Conservation (phyloP, 1,140 invertebrate genomes). For the Halesus radiatus region DNA sequence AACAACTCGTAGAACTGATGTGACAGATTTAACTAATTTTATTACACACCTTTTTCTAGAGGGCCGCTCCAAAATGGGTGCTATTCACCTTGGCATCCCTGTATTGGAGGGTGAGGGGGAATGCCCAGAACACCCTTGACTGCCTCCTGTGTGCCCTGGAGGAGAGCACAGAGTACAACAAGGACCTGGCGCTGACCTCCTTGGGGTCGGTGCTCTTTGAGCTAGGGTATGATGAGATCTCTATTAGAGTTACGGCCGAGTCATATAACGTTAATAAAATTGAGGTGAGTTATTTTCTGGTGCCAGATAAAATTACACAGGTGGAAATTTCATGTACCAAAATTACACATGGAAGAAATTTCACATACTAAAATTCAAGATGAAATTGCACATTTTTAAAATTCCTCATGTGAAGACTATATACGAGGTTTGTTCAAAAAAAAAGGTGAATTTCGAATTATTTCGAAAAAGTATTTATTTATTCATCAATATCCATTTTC, state of each 20-base stretch:
- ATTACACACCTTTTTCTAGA: conserved; percentile 65
- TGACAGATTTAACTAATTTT: too few relatives aligned
- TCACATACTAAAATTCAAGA: too few relatives aligned
- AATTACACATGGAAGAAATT: too few relatives aligned
- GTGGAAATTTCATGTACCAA: too few relatives aligned
- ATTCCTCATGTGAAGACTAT: too few relatives aligned
- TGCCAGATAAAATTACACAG: too few relatives aligned
- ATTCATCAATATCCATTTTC: too few relatives aligned
- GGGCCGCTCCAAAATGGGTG: conserved; percentile 77
- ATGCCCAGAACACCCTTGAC: conserved; percentile 74
- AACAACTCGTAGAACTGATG: too few relatives aligned
- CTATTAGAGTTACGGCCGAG: conserved; percentile 70
- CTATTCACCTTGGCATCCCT: conserved; percentile 76
- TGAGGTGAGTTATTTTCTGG: conserved; percentile 69
- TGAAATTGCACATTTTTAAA: too few relatives aligned
- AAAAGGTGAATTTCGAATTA: too few relatives aligned
- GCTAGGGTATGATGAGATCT: conserved; percentile 76
- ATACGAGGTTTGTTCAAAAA: too few relatives aligned
- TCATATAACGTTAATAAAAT: conserved; percentile 73
- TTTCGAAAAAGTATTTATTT: too few relatives aligned
- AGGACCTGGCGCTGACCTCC: conserved; percentile 75
- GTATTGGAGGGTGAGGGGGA: conserved; percentile 77
- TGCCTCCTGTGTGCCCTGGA: conserved; percentile 74
- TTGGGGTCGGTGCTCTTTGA: conserved; percentile 76
- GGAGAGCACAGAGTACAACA: conserved; percentile 63